These are phyloP conservation scores for Dasyprocta punctata DNA, from an alignment of 2,113 vertebrate species.

Conservation along the genomic window DNA sequence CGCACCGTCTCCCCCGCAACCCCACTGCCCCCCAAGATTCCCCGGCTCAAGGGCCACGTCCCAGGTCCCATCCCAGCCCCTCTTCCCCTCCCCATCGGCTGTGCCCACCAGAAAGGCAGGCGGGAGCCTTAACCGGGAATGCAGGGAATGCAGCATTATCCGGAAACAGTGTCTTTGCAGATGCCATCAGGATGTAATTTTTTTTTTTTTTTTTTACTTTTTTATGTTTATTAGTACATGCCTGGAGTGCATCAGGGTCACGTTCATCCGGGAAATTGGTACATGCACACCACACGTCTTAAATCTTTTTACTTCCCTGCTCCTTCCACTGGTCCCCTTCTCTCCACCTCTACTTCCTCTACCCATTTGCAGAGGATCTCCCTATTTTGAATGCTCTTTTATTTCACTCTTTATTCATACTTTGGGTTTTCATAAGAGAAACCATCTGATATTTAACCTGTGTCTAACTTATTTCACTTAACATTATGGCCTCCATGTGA, in stretches of 20 bases:
- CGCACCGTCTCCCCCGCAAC: not conserved
- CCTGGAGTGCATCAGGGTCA: not conserved
- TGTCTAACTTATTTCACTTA: not conserved
- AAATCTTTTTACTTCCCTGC: not conserved
- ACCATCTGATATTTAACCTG: not conserved
- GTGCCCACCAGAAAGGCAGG: not conserved
- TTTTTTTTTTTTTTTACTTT: not conserved
- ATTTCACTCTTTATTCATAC: not conserved
- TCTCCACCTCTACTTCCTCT: not conserved
- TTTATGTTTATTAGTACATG: not conserved
- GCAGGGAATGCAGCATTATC: not conserved
- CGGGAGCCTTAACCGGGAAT: not conserved
- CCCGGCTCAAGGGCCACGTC: not conserved
- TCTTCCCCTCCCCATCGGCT: not conserved
- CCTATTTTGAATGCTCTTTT: not conserved
- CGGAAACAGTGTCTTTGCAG: not conserved
- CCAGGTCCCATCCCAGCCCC: no score
- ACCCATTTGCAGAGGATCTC: not conserved
- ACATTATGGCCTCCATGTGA: not conserved
- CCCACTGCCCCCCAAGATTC: not conserved
- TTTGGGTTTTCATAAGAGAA: not conserved
- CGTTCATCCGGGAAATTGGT: not conserved
- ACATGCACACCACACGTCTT: not conserved
- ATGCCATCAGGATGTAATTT: not conserved
- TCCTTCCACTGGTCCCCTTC: not conserved